Percentiles rank a stretch among this genome's conserved stretches.
phyloP scores from a whole-genome alignment of 2,113 vertebrate species.

The Beaufortia kweichowensis region DNA sequence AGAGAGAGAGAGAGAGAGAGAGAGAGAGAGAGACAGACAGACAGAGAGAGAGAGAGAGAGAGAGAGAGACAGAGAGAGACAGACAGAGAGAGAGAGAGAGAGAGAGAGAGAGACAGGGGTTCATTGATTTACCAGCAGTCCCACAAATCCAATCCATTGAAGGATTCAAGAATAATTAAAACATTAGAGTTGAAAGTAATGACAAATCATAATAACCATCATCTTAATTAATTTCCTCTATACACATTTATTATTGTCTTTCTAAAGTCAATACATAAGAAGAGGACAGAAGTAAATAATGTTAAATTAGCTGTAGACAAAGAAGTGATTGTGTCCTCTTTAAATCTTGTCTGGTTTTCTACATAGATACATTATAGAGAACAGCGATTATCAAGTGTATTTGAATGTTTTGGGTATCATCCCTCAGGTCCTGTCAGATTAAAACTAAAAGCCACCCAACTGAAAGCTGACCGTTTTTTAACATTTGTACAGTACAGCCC shows the following conservation, averaged over 20 bases:
- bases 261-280: slow-evolving; percentile 21
- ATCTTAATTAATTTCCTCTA: slow-evolving; percentile 49
- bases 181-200: slow-evolving; percentile 28
- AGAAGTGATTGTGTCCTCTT: not conserved
- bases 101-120: too few species aligned
- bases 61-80: slow-evolving; percentile 4
- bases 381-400: too few species aligned
- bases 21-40: not conserved
- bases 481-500: too few species aligned
- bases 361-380: not conserved
- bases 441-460: too few species aligned
- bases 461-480: too few species aligned
- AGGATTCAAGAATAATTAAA: slow-evolving; percentile 46
- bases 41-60: too few species aligned
- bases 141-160: slow-evolving; percentile 26
- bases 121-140: slow-evolving; percentile 40
- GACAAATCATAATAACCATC: slow-evolving; percentile 5
- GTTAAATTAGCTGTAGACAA: slow-evolving; percentile 2
- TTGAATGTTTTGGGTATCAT: too few species aligned
- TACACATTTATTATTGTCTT: slow-evolving; percentile 25
- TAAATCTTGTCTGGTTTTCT: not conserved
- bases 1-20: slow-evolving; percentile 12
- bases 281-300: not conserved
- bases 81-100: not conserved
- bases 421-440: too few species aligned